Evolutionary conservation across 2,888 invertebrate species (phyloP).

Genomic region (Conus canariensis): DNA sequence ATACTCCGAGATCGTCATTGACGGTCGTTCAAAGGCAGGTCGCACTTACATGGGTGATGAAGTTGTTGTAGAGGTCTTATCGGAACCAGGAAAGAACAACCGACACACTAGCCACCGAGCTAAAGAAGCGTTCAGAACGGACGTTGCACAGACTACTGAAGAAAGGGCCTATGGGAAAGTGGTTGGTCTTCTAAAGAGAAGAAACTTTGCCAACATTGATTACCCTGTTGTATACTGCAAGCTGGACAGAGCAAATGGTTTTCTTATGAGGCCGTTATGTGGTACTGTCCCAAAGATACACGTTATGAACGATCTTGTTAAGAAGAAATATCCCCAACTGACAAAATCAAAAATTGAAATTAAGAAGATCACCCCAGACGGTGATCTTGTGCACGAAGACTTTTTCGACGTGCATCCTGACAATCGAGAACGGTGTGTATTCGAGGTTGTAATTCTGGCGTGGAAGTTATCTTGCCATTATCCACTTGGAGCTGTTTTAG

Average conservation of each 20-base stretch:
- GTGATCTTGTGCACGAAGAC: slow-evolving; percentile 46
- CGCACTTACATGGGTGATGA: slow-evolving; percentile 48
- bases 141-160: not conserved
- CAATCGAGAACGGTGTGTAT: slow-evolving; percentile 54
- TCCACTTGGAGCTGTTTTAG: slow-evolving; percentile 59
- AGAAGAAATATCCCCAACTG: slow-evolving; percentile 10
- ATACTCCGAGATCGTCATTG: slow-evolving; percentile 44
- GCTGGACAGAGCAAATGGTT: slow-evolving; percentile 51
- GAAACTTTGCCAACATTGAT: slow-evolving; percentile 44
- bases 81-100: slow-evolving; percentile 24
- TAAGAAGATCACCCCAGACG: slow-evolving; percentile 46
- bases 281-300: slow-evolving; percentile 65
- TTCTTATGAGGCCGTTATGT: slow-evolving; percentile 60
- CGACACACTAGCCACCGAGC: not conserved
- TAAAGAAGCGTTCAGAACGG: not conserved
- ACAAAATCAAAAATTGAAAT: slow-evolving; percentile 35
- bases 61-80: slow-evolving; percentile 48
- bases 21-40: slow-evolving; percentile 51
- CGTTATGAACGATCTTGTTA: slow-evolving; percentile 31
- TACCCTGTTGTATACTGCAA: slow-evolving; percentile 61
- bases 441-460: slow-evolving; percentile 57
- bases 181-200: slow-evolving; percentile 53
- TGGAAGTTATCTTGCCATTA: slow-evolving; percentile 57
- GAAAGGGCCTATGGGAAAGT: slow-evolving; percentile 54
- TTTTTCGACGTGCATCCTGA: slow-evolving; percentile 52